Evolutionary conservation across 2,113 vertebrate genomes (phyloP), one percentile per base, ranked within the genome.

Genomic region (Saimiri boliviensis): DNA sequence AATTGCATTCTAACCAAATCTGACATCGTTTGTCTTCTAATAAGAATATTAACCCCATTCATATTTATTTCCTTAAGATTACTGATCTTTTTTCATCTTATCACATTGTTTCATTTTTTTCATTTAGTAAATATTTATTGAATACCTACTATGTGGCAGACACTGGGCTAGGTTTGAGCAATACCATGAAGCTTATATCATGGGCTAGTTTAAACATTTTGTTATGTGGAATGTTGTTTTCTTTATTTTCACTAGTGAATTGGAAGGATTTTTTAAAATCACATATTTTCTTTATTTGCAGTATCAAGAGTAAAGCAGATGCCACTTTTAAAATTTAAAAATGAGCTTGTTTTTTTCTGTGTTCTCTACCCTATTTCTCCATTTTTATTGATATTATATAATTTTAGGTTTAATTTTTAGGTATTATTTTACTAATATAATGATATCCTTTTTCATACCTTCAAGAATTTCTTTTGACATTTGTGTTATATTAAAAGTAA

Each of bases 361-460:
- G 52, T 68, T 20, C 14, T 86, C 40, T 8, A 52, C 11, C 1
- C 25, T 73, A 17, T 40, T 84, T 66, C 16, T 94, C 45, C 13
- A 47, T 77, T 95, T 87, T 91, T 60, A 16, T 80, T 91, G 5
- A 40, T 30, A 63, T 13, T 63, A 32, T 63, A 63, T 84, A 60
- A 89, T 70, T 14, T 88, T 91, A 10, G n/a, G 37, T 76, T 74
- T 60, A 79, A 84, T 89, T 86, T 63, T 87, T 89, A 83, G 4
- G 12, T 90, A 76, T 49, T 89, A 88, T 76, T 94, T 93, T 91
- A 60, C 49, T 92, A 87, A 92, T 58, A 84, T 35, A 58, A 56
- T 93, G 80, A 63, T 4, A 83, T 89, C 47, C 1, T 27, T 97
- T 94, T 74, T 87, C 11, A 47, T 77, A 73, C 49, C 70, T 80